Conservation (phyloP, 2,797 vertebrate species). For the Siniperca undulata region DNA sequence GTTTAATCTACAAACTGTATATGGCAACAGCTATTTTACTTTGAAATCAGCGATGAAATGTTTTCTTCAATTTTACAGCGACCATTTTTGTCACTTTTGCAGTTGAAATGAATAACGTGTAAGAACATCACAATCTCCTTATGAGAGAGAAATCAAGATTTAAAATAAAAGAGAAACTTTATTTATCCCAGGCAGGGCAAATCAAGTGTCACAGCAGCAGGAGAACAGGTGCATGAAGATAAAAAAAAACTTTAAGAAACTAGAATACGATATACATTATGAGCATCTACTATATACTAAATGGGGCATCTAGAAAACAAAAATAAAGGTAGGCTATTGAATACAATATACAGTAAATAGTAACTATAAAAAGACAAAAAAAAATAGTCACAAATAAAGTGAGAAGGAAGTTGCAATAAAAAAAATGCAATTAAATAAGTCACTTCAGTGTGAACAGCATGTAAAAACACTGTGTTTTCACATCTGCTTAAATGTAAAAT, state of each 20-base stretch:
- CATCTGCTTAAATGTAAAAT: slow-evolving; percentile 35
- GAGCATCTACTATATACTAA: background rate
- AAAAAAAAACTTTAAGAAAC: background rate
- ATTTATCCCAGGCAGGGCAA: background rate
- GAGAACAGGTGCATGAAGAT: background rate
- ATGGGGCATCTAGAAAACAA: background rate
- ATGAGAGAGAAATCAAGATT: background rate
- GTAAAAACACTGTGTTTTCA: slow-evolving; percentile 6
- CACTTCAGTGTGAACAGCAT: slow-evolving; percentile 17
- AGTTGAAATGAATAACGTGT: background rate
- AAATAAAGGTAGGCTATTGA: background rate
- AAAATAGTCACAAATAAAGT: background rate
- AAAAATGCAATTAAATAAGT: background rate
- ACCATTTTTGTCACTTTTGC: background rate
- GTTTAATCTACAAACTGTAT: background rate
- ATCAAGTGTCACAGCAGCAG: background rate
- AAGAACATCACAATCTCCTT: background rate
- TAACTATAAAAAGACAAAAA: background rate
- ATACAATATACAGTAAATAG: background rate
- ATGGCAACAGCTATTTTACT: background rate
- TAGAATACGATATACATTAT: background rate
- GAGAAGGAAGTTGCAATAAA: background rate
- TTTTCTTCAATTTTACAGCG: background rate
- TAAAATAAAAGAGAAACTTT: background rate
- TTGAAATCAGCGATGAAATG: background rate